Conservation (phyloP, 2,797 vertebrate genomes). For the Threskiornis aethiopicus region DNA sequence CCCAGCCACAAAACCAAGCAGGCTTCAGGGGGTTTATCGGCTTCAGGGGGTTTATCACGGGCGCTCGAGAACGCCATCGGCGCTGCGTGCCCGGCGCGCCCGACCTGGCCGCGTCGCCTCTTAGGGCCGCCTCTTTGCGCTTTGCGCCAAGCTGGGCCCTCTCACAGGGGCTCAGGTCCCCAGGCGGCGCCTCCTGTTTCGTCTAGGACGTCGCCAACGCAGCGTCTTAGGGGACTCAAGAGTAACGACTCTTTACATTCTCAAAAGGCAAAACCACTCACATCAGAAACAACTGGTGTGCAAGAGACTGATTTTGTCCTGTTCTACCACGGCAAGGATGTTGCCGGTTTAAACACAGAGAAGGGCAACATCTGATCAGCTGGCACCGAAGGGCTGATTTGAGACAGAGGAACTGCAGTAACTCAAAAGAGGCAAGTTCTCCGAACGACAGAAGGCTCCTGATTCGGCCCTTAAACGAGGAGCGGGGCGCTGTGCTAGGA, state of each 20-base stretch:
- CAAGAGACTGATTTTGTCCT: background rate
- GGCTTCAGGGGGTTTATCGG: background rate
- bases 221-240: background rate
- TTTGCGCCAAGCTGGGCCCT: background rate
- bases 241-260: background rate
- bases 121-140: background rate
- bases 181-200: background rate
- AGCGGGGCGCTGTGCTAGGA: background rate
- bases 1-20: background rate
- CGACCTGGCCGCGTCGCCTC: rapidly evolving
- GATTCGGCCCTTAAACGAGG: background rate
- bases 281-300: background rate
- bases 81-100: background rate
- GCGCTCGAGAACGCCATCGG: rapidly evolving
- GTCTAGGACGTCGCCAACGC: background rate
- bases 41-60: background rate
- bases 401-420: background rate
- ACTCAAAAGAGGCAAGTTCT: background rate
- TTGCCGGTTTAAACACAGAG: background rate
- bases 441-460: background rate
- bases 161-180: background rate
- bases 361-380: background rate
- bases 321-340: background rate
- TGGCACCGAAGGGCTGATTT: background rate
- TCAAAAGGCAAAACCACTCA: background rate